Percentiles rank a stretch among this genome's conserved stretches.
Evolutionary conservation across 1,140 invertebrate genomes (phyloP).

Genomic region (Cyclina sinensis): DNA sequence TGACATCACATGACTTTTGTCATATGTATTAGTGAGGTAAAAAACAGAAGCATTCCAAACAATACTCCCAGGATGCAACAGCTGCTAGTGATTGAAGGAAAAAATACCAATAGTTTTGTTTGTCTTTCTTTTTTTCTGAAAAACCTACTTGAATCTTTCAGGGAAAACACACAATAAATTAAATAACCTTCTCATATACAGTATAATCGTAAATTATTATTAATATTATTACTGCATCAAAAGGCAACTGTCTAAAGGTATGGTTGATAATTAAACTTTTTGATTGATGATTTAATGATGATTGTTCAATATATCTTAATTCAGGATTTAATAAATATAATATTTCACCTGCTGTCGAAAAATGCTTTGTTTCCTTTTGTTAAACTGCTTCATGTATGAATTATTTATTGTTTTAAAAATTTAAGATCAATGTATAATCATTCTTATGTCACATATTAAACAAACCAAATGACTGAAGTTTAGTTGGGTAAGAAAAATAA

Average conservation of each 20-base stretch:
- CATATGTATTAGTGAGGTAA: background rate
- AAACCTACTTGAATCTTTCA: too few species aligned
- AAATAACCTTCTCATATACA: too few species aligned
- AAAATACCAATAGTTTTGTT: too few species aligned
- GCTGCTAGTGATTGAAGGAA: background rate
- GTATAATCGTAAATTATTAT: too few species aligned
- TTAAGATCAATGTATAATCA: too few species aligned
- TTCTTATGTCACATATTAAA: too few species aligned
- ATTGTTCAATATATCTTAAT: constrained; percentile 25
- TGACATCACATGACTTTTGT: background rate
- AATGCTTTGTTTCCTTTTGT: background rate
- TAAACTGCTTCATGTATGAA: too few species aligned
- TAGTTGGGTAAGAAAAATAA: too few species aligned
- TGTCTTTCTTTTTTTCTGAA: too few species aligned
- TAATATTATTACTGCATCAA: background rate
- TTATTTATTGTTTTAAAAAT: too few species aligned
- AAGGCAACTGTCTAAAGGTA: background rate
- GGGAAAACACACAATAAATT: too few species aligned
- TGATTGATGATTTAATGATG: constrained; percentile 10
- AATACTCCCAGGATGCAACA: constrained; percentile 13
- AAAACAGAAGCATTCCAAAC: constrained; percentile 29
- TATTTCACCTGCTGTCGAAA: background rate
- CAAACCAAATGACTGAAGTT: too few species aligned
- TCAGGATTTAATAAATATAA: background rate
- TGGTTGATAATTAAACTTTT: background rate